Evolutionary conservation across 1,140 invertebrate genomes (phyloP).

Genomic region (Euborellia annulipes): DNA sequence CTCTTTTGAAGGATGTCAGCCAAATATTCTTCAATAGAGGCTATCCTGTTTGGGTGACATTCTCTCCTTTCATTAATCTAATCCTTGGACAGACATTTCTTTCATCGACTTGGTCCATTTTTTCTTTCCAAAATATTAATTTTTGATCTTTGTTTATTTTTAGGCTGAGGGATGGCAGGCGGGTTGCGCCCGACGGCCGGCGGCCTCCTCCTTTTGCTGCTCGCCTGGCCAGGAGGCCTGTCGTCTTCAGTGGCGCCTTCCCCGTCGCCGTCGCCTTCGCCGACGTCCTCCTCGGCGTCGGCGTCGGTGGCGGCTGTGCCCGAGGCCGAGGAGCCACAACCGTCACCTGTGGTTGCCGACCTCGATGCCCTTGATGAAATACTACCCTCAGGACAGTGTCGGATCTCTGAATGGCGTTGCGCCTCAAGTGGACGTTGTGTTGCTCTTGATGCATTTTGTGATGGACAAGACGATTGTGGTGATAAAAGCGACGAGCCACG

Average conservation of each 20-base stretch:
- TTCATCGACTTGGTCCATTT: no score
- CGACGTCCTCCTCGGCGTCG: constrained; percentile 8
- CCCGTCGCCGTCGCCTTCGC: constrained; percentile 1
- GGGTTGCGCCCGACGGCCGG: no score
- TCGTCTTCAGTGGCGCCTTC: constrained; percentile 14
- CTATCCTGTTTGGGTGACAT: no score
- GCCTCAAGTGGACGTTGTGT: constrained; percentile 49
- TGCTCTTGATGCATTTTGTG: constrained; percentile 57
- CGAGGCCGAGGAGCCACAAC: constrained; percentile 9
- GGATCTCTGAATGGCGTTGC: constrained; percentile 42
- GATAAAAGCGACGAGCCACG: constrained; percentile 62
- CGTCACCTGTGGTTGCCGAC: constrained; percentile 11
- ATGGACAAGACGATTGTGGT: constrained; percentile 59
- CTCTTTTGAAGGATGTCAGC: no score
- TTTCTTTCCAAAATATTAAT: no score
- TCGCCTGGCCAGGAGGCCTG: constrained; percentile 11
- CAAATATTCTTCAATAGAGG: no score
- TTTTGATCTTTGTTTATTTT: no score
- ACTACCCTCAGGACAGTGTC: constrained; percentile 31
- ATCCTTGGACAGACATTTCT: no score
- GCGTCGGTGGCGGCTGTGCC: constrained; percentile 7
- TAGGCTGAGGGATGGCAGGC: no score
- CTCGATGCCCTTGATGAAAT: constrained; percentile 6
- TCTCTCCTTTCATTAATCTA: no score
- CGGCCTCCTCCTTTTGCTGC: no score